Evolutionary conservation across 2,113 vertebrate species (phyloP), one percentile per base, ranked within the genome.

Genomic region (Stomatorhinus ivindoensis): DNA sequence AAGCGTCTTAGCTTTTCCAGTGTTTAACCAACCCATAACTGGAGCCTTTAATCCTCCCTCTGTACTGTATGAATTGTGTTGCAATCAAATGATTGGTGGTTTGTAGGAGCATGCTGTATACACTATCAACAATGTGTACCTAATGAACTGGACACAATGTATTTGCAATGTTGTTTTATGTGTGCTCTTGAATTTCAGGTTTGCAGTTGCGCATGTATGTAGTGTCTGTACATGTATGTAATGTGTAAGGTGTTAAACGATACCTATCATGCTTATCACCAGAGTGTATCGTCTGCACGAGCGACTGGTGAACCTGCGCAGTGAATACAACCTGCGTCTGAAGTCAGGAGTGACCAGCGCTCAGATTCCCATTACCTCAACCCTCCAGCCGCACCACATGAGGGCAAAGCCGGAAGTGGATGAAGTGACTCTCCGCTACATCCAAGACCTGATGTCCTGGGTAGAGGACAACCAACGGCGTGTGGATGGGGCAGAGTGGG

Each of bases 281-380:
- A 99, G 98, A 91, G 97, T 99, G 1, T 99, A 97, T 94, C 97
- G 95, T 46, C 94, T 99, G 89, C 98, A 99, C 0, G 98, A 99
- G 92, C 98, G 97, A 27, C 95, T 99, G 88, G 97, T 99, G 31
- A 97, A 97, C 92, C 93, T 98, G 91, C 97, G 97, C 88, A 98
- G 96, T 0, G 98, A 99, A 61, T 97, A 97, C 94, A 98, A 97
- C 93, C 95, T 99, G 15, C 96, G 97, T 0, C 94, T 98, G 88
- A 97, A 97, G 93, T 90, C 96, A 0, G 91, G 93, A 0, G 46
- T 92, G 0, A 90, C 94, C 0, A 35, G 90, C 0, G 8, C 89
- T 2, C 48, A 92, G 2, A n/a, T 80, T 17, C 47, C 90, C 27
- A n/a, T 91, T 5, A 15, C 83, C 0, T 50, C 91, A 88, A 91